Evolutionary conservation across 2,797 vertebrate genomes (phyloP), one percentile per base, ranked within the genome.

Genomic region (Tauraco hartlaubi): DNA sequence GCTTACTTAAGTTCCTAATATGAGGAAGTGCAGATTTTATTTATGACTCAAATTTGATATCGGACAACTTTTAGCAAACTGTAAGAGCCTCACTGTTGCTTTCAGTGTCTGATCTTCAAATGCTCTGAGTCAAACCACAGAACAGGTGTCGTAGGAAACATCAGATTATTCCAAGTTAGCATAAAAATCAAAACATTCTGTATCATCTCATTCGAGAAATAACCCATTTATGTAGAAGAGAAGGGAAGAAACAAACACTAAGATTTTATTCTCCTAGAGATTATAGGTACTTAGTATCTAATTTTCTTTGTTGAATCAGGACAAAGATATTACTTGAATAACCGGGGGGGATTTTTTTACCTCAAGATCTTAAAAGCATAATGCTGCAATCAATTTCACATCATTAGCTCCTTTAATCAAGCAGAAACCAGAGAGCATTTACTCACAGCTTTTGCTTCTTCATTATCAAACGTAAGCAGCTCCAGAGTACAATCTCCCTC

Each of bases 361-460:
- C 54, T 43, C 43, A 55, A 39, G 9, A 61, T 55, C 86, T 81
- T 62, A 72, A 84, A 72, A 67, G 14, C 20, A 48, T 44, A 85
- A 67, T 11, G 5, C 37, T 51, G 56, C 49, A 28, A 71, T 16
- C 44, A 49, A 31, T 61, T 80, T 71, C 9, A n/a, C 12, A 31
- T 14, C 15, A 48, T 56, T 44, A 54, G 20, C 52, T 87, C n/a
- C 35, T 79, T 88, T 67, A 66, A 59, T 64, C 61, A 69, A 71
- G 26, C 11, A 51, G 55, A 81, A 69, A 55, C 4, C 37, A 55
- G 6, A 3, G 1, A 29, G 35, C 11, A 7, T 69, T 78, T 87
- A 99, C 99, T 98, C 92, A 99, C 99, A 58, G 99, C 98, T 94
- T 99, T 99, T 75, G 99, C 99, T 25, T 99, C 99, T 51, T 99